Evolutionary conservation across 2,888 invertebrate species (phyloP).

Genomic region (Colletes collaris): DNA sequence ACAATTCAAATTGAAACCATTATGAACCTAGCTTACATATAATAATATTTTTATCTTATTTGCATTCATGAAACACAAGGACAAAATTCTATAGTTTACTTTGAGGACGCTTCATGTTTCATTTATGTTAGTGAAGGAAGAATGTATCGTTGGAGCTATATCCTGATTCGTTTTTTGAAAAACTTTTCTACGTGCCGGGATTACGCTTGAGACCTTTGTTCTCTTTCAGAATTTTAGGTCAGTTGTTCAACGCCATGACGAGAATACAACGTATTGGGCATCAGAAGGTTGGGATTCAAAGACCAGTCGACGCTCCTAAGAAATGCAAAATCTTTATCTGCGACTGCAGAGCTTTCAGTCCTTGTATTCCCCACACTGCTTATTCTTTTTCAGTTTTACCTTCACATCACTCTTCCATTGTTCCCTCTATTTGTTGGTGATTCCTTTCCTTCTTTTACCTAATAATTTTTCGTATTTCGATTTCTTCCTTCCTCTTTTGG

Average conservation of each 20-base stretch:
- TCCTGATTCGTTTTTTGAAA: neutral
- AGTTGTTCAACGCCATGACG: constrained; percentile 35
- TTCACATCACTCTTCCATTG: neutral
- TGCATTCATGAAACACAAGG: too few species aligned
- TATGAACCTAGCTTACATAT: too few species aligned
- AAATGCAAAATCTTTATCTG: constrained; percentile 1
- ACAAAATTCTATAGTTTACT: too few species aligned
- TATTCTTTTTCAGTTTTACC: neutral
- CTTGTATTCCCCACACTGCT: neutral
- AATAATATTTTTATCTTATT: too few species aligned
- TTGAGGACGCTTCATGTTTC: too few species aligned
- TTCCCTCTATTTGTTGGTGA: too few species aligned
- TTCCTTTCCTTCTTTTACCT: too few species aligned
- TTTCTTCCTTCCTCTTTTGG: too few species aligned
- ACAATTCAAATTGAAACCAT: too few species aligned
- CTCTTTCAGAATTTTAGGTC: constrained; percentile 22
- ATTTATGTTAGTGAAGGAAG: too few species aligned
- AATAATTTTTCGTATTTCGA: too few species aligned
- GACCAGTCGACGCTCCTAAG: constrained; percentile 19
- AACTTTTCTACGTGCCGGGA: neutral
- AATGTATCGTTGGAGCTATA: too few species aligned
- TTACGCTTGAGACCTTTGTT: neutral
- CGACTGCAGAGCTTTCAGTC: neutral
- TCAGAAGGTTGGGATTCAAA: constrained; percentile 13
- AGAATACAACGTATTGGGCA: constrained; percentile 10